These are phyloP conservation scores for Myanophis thanlyinensis DNA, from an alignment of 2,113 vertebrate genomes.

Conservation along the genomic window DNA sequence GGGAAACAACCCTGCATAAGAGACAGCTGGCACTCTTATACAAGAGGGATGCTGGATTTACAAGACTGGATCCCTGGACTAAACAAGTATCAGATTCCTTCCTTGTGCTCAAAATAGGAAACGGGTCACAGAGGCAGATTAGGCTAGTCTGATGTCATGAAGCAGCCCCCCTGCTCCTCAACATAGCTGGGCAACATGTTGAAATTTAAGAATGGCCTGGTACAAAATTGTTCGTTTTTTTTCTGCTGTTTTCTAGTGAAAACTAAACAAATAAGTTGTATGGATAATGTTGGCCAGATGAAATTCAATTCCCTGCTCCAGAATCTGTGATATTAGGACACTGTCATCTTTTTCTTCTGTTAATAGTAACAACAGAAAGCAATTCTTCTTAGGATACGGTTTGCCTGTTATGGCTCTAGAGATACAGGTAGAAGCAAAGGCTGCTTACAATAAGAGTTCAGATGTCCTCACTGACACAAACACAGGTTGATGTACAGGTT, in stretches of 20 bases:
- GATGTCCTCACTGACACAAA: neutral
- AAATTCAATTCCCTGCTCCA: neutral
- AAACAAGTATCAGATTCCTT: neutral
- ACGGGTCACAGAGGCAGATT: neutral
- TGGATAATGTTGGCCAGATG: neutral
- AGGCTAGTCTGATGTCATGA: neutral
- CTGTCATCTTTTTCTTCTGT: neutral
- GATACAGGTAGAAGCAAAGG: neutral
- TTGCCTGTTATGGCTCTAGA: neutral
- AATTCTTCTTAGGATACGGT: neutral
- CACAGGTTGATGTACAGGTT: neutral
- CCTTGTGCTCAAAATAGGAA: neutral
- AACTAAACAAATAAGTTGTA: neutral
- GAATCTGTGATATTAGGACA: neutral
- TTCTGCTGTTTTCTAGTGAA: neutral
- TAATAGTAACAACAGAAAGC: neutral
- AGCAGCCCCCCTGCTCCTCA: neutral
- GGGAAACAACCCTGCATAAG: neutral
- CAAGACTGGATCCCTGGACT: neutral
- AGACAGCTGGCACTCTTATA: neutral
- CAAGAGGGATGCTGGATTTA: neutral
- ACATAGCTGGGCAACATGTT: neutral
- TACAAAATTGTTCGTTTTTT: neutral
- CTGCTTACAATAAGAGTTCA: neutral
- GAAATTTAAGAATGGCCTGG: neutral